Percentiles rank a stretch among this genome's conserved stretches.
phyloP scores from a whole-genome alignment of 2,888 invertebrate genomes.

The Sarcophaga rosellei region DNA sequence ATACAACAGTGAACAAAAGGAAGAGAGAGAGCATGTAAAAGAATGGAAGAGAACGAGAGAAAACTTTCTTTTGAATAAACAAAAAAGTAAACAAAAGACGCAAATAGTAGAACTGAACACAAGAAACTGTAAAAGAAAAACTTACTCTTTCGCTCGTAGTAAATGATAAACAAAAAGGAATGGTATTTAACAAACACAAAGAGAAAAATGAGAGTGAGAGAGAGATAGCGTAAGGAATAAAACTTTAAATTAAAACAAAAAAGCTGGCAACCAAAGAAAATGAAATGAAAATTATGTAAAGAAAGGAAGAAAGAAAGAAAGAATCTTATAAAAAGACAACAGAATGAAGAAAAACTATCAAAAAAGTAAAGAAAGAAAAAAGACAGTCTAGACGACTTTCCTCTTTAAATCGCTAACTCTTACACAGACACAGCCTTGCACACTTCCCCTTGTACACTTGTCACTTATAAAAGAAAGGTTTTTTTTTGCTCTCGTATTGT shows the following conservation, averaged over 20 bases:
- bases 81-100: neutral
- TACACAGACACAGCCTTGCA: no score
- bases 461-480: no score
- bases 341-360: neutral
- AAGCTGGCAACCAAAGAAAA: neutral
- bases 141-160: no score
- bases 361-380: neutral
- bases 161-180: no score
- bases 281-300: neutral
- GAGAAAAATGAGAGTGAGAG: no score
- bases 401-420: neutral
- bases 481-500: no score
- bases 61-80: conserved; percentile 34
- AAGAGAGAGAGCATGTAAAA: conserved; percentile 1
- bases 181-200: no score
- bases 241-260: no score
- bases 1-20: conserved; percentile 5
- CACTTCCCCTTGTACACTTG: no score
- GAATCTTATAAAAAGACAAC: neutral
- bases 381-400: neutral
- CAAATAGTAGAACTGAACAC: conserved; percentile 17
- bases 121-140: conserved; percentile 14
- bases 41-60: neutral
- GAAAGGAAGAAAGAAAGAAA: neutral
- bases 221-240: no score